These are phyloP conservation scores for Thaleichthys pacificus DNA, from an alignment of 2,797 vertebrate species.

Conservation along the genomic window DNA sequence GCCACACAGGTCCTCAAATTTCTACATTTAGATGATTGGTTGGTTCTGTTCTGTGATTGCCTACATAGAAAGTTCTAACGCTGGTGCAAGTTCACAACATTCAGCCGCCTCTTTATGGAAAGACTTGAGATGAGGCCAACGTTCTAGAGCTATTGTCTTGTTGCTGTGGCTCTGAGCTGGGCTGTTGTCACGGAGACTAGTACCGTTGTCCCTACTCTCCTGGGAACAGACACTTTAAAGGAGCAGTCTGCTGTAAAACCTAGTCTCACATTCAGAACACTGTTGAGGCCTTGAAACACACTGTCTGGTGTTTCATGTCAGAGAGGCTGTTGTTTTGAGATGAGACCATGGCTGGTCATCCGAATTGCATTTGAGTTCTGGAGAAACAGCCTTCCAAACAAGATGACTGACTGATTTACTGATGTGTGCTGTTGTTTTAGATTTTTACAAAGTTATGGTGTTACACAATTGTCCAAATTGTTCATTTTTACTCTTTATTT, in stretches of 20 bases:
- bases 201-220: background rate
- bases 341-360: background rate
- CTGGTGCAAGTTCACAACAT: no score
- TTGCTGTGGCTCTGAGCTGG: no score
- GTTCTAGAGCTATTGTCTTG: no score
- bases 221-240: conserved; percentile 7
- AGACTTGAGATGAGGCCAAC: no score
- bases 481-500: no score
- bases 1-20: no score
- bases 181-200: background rate
- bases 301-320: background rate
- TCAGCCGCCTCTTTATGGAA: no score
- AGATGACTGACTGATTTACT: background rate
- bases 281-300: background rate
- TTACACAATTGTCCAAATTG: background rate
- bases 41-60: no score
- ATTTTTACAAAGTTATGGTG: background rate
- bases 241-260: background rate
- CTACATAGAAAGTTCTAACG: no score
- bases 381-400: background rate
- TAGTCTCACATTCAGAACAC: background rate
- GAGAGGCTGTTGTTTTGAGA: background rate
- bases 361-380: background rate
- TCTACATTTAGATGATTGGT: no score
- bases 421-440: background rate